phyloP scores from a whole-genome alignment of 35 echinoderm and acorn worm genomes.

The Anneissia japonica region DNA sequence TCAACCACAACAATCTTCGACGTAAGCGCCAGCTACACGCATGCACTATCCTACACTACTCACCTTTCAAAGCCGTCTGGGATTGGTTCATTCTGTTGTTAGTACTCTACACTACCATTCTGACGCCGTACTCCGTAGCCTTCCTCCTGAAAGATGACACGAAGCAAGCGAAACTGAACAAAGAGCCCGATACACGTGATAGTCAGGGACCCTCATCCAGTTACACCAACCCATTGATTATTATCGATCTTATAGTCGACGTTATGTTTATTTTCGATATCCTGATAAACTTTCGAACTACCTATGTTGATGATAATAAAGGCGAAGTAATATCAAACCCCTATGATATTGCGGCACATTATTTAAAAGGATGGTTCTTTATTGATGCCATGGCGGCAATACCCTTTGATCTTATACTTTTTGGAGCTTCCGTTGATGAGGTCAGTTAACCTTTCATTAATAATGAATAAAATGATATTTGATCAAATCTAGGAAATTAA shows the following conservation, averaged over 20 bases:
- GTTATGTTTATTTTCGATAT: conserved; percentile 97
- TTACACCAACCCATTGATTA: conserved; percentile 82
- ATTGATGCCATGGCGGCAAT: conserved; percentile 88
- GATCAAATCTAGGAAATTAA: too few species aligned
- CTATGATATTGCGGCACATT: conserved; percentile 80
- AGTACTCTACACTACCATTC: conserved; percentile 91
- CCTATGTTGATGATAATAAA: conserved; percentile 78
- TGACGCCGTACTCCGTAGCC: conserved; percentile 90
- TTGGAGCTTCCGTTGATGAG: conserved; percentile 71
- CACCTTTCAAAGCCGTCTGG: conserved; percentile 97
- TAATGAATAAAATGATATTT: too few species aligned
- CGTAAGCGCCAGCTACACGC: conserved; percentile 62
- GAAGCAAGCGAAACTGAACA: conserved; percentile 55
- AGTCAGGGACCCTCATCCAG: conserved; percentile 49
- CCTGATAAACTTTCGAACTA: conserved; percentile 94
- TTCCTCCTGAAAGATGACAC: conserved; percentile 77
- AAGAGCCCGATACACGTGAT: conserved; percentile 74
- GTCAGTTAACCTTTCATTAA: conserved; percentile 35
- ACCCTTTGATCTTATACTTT: conserved; percentile 90
- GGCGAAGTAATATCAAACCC: conserved; percentile 86
- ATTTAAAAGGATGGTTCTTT: conserved; percentile 93
- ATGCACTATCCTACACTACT: conserved; percentile 95
- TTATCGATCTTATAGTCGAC: conserved; percentile 89
- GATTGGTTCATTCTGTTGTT: conserved; percentile 92
- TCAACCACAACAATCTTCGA: conserved; percentile 91